Evolutionary conservation across 1,140 invertebrate species (phyloP).

Genomic region (Anoplophora glabripennis): DNA sequence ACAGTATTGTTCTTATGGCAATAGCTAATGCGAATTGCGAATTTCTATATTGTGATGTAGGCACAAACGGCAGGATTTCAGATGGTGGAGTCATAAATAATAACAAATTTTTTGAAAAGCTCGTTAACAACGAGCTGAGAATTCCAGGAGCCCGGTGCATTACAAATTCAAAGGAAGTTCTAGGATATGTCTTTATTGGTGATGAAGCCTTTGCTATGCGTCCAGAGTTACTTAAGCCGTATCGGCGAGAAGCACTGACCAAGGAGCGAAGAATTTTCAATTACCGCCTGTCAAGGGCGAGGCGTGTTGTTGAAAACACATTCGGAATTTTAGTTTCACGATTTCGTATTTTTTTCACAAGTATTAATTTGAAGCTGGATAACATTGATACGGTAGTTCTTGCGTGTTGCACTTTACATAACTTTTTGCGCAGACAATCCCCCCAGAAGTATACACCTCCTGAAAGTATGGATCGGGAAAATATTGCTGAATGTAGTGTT

Average conservation of each 20-base stretch:
- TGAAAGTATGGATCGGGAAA: conserved; percentile 14
- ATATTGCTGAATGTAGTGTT: conserved; percentile 15
- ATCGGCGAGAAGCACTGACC: conserved; percentile 35
- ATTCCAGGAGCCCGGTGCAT: conserved; percentile 18
- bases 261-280: conserved; percentile 32
- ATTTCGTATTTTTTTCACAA: conserved; percentile 44
- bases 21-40: conserved; percentile 52
- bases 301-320: conserved; percentile 50
- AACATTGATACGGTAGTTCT: conserved; percentile 17
- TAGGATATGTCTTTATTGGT: conserved; percentile 22
- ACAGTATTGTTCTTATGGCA: conserved; percentile 52
- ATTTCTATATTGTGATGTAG: conserved; percentile 50
- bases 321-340: conserved; percentile 50
- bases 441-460: conserved; percentile 11
- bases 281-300: conserved; percentile 26
- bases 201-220: conserved; percentile 54
- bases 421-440: conserved; percentile 19
- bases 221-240: conserved; percentile 51
- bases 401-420: conserved; percentile 20
- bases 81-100: conserved; percentile 45
- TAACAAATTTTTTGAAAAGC: conserved; percentile 27
- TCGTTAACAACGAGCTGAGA: conserved; percentile 12
- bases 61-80: conserved; percentile 29
- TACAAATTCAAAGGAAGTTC: neutral
- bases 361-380: conserved; percentile 14